Evolutionary conservation across 2,888 invertebrate genomes (phyloP).

Genomic region (Sphinx pinastri): DNA sequence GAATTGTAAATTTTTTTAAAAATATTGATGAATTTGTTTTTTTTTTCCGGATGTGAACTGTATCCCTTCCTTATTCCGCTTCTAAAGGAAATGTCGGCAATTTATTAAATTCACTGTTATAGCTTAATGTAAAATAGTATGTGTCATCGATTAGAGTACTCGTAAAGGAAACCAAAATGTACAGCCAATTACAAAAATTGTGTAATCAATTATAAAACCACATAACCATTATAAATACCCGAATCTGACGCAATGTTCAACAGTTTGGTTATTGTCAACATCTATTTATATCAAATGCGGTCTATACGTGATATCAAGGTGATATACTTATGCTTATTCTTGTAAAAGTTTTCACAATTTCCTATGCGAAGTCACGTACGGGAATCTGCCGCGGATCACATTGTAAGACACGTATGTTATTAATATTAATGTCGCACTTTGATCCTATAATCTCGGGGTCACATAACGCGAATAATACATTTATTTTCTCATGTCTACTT

Average conservation of each 20-base stretch:
- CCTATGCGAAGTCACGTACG: slow-evolving; percentile 27
- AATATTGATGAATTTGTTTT: not conserved
- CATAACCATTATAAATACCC: slow-evolving; percentile 18
- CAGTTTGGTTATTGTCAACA: slow-evolving; percentile 10
- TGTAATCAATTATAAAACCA: slow-evolving; percentile 10
- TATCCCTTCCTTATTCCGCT: not conserved
- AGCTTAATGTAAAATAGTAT: not conserved
- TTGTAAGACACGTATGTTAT: slow-evolving; percentile 3
- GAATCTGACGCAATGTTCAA: slow-evolving; percentile 25
- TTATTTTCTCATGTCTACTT: not conserved
- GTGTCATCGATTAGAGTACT: not conserved
- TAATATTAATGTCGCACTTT: not conserved
- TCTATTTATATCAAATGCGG: slow-evolving; percentile 8
- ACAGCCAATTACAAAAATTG: not conserved
- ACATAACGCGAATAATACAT: not conserved
- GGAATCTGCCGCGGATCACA: not conserved
- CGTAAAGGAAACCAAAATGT: not conserved
- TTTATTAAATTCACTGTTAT: slow-evolving; percentile 3
- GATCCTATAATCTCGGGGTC: not conserved
- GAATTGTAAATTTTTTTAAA: no score
- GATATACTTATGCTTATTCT: slow-evolving; percentile 15
- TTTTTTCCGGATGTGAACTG: not conserved
- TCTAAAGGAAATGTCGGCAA: slow-evolving; percentile 2
- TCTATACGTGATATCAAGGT: slow-evolving; percentile 35
- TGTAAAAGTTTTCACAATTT: not conserved